Evolutionary conservation across 1,140 invertebrate genomes (phyloP).

Genomic region (Formica exsecta): DNA sequence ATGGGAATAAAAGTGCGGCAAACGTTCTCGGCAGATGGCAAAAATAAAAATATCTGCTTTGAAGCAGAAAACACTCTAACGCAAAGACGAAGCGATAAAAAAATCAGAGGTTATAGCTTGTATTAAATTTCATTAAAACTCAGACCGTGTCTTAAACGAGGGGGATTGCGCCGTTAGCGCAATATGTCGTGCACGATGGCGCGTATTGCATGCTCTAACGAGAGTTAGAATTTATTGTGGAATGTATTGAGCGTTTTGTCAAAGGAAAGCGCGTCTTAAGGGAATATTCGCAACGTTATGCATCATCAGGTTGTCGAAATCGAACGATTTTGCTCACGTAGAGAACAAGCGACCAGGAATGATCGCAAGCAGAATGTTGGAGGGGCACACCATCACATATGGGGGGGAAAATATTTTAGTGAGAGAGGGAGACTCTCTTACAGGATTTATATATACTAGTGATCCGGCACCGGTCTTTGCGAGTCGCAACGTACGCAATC

Average conservation of each 20-base stretch:
- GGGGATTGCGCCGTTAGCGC: slow-evolving; percentile 15
- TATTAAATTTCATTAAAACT: slow-evolving; percentile 8
- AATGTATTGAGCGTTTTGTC: background rate
- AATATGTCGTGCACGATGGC: background rate
- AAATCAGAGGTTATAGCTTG: background rate
- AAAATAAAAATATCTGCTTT: background rate
- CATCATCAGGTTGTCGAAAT: background rate
- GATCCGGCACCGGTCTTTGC: slow-evolving; percentile 41
- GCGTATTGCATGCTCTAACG: background rate
- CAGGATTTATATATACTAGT: slow-evolving; percentile 70
- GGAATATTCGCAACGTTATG: background rate
- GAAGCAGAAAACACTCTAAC: background rate
- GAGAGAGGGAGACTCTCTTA: slow-evolving; percentile 48
- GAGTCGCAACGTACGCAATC: slow-evolving; percentile 45
- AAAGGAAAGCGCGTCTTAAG: background rate
- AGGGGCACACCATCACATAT: background rate
- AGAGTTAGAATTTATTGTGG: background rate
- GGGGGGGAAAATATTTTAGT: slow-evolving; percentile 47
- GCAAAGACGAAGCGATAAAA: background rate
- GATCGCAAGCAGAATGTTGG: slow-evolving; percentile 25
- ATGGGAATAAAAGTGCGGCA: background rate
- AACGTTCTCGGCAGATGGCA: background rate
- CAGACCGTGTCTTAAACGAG: background rate
- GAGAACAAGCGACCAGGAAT: background rate
- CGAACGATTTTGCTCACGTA: slow-evolving; percentile 1